These are phyloP conservation scores for Callinectes sapidus DNA, from an alignment of 2,888 invertebrate species.

Conservation along the genomic window DNA sequence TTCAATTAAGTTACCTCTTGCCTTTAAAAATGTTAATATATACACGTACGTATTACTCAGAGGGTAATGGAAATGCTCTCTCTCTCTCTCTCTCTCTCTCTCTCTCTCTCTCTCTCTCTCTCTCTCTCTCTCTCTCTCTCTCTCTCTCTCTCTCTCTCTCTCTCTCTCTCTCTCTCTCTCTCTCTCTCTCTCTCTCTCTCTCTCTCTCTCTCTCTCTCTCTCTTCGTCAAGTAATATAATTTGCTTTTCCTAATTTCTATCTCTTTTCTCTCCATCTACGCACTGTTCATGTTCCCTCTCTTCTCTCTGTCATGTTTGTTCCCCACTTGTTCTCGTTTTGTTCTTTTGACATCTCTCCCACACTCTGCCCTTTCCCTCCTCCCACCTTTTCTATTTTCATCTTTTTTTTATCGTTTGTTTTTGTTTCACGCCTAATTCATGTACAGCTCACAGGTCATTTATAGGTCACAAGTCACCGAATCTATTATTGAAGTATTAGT, in stretches of 20 bases:
- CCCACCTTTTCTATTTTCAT: background rate
- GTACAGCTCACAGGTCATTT: no score
- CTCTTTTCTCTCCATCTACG: background rate
- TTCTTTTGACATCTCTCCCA: background rate
- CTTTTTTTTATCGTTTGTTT: background rate
- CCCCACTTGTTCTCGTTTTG: background rate
- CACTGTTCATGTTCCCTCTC: background rate
- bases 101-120: slow-evolving; percentile 39
- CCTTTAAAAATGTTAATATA: background rate
- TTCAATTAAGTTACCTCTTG: background rate
- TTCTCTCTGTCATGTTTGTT: background rate
- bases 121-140: slow-evolving; percentile 44
- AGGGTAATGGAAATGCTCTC: background rate
- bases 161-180: background rate
- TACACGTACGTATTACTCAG: background rate
- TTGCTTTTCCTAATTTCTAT: no score
- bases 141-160: slow-evolving; percentile 15
- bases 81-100: slow-evolving; percentile 44
- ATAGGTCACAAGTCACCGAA: no score
- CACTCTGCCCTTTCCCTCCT: background rate
- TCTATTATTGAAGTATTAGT: no score
- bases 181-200: no score
- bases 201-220: background rate
- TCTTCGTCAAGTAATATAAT: no score
- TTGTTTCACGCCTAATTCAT: no score